These are phyloP conservation scores for Drosophila pallidifrons DNA, from an alignment of 1,140 invertebrate species.

Conservation along the genomic window DNA sequence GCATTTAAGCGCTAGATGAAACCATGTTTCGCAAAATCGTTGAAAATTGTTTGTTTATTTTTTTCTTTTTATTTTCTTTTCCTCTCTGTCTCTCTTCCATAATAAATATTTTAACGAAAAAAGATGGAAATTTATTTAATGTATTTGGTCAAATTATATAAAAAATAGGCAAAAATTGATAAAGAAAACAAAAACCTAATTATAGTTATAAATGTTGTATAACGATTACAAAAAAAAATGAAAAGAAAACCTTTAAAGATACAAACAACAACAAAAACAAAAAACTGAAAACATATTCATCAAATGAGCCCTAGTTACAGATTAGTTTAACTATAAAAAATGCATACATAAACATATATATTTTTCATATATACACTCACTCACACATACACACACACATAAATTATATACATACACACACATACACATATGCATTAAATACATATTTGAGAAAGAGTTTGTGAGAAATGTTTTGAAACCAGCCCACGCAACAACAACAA, in stretches of 20 bases:
- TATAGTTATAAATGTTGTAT: constrained; percentile 60
- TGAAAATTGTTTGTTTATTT: constrained; percentile 75
- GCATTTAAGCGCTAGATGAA: constrained; percentile 72
- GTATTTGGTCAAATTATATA: constrained; percentile 74
- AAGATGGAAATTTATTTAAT: constrained; percentile 30
- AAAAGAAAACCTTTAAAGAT: constrained; percentile 58
- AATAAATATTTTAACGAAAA: constrained; percentile 27
- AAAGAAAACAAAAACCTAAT: constrained; percentile 48
- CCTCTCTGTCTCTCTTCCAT: constrained; percentile 30
- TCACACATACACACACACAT: constrained; percentile 38
- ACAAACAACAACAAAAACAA: constrained; percentile 46
- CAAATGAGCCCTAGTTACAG: constrained; percentile 82
- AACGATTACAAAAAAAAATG: constrained; percentile 40
- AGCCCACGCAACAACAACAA: constrained; percentile 48
- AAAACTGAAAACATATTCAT: constrained; percentile 79
- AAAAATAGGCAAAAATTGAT: constrained; percentile 59
- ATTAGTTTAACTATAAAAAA: constrained; percentile 77
- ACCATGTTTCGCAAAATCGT: constrained; percentile 78
- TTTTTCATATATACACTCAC: constrained; percentile 61
- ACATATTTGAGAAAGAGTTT: constrained; percentile 31
- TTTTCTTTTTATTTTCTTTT: constrained; percentile 42
- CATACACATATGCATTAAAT: constrained; percentile 35
- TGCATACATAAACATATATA: constrained; percentile 63
- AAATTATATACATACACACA: constrained; percentile 55
- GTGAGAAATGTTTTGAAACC: constrained; percentile 48